A percentile compares a stretch with the other conserved stretches of the same genome.
These are phyloP conservation scores for Rhinogobio ventralis DNA, from an alignment of 2,797 vertebrate species.

Conservation along the genomic window DNA sequence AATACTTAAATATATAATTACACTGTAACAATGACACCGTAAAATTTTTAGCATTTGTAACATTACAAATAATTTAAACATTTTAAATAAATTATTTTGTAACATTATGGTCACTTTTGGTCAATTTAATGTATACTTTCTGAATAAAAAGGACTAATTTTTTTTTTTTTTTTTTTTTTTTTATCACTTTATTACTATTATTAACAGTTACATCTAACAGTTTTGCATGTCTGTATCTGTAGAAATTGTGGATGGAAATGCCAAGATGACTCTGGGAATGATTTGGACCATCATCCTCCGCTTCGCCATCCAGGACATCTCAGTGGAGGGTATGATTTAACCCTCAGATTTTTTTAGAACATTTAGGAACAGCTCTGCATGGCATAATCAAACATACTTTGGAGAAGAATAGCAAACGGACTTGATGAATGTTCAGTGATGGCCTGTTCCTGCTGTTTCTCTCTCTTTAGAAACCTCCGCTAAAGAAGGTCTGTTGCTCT, in stretches of 20 bases:
- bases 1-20: too few relatives aligned
- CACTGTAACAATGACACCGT: too few relatives aligned
- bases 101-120: background rate
- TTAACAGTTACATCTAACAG: background rate
- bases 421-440: background rate
- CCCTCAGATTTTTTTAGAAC: background rate
- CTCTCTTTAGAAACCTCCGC: slow-evolving; percentile 88
- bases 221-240: slow-evolving; percentile 35
- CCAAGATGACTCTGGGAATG: slow-evolving; percentile 88
- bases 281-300: slow-evolving; percentile 97
- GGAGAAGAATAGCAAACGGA: background rate
- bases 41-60: background rate
- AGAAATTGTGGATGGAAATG: slow-evolving; percentile 95
- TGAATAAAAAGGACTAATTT: background rate
- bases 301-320: slow-evolving; percentile 97
- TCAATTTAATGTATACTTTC: background rate
- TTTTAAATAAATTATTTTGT: background rate
- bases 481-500: slow-evolving; percentile 92
- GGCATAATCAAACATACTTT: background rate
- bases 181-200: too few relatives aligned
- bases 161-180: too few relatives aligned
- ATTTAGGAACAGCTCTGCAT: background rate
- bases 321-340: slow-evolving; percentile 85
- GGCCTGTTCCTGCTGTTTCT: background rate
- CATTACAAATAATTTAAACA: background rate